These are phyloP conservation scores for Aleiodes sp. DNA, from an alignment of 1,140 invertebrate genomes.

Conservation along the genomic window DNA sequence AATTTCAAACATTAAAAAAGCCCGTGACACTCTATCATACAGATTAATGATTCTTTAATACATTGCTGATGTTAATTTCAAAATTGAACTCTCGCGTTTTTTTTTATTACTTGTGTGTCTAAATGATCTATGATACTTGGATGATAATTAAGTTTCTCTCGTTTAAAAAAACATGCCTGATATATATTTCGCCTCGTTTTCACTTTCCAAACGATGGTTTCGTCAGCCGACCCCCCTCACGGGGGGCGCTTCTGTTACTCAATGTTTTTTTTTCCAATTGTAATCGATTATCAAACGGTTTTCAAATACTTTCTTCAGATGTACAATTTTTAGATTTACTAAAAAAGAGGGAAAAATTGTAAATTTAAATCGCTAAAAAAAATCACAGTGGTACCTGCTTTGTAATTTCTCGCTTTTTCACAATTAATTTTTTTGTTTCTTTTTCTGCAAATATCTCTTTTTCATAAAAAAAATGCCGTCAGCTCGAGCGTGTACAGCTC, in stretches of 20 bases:
- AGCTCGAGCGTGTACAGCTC: constrained; percentile 22
- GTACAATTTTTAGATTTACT: neutral
- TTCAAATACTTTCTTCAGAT: neutral
- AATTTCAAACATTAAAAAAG: too few relatives aligned
- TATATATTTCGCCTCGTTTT: too few relatives aligned
- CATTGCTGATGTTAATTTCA: too few relatives aligned
- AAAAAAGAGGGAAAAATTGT: neutral
- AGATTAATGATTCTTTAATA: too few relatives aligned
- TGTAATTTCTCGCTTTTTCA: too few relatives aligned
- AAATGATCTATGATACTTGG: too few relatives aligned
- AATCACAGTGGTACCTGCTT: constrained; percentile 45
- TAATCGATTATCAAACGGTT: neutral
- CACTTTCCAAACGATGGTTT: too few relatives aligned
- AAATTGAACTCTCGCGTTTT: too few relatives aligned
- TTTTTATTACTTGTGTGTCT: too few relatives aligned
- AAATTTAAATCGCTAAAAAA: neutral
- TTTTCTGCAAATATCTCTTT: neutral
- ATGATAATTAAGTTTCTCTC: too few relatives aligned
- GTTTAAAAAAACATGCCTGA: too few relatives aligned
- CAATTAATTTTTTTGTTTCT: neutral
- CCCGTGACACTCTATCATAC: too few relatives aligned
- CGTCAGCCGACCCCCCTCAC: neutral
- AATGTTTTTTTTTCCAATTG: neutral
- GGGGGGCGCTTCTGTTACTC: neutral
- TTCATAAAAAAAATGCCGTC: constrained; percentile 3